These are phyloP conservation scores for Eulemur rufifrons DNA, from an alignment of 2,113 vertebrate genomes.

Conservation along the genomic window DNA sequence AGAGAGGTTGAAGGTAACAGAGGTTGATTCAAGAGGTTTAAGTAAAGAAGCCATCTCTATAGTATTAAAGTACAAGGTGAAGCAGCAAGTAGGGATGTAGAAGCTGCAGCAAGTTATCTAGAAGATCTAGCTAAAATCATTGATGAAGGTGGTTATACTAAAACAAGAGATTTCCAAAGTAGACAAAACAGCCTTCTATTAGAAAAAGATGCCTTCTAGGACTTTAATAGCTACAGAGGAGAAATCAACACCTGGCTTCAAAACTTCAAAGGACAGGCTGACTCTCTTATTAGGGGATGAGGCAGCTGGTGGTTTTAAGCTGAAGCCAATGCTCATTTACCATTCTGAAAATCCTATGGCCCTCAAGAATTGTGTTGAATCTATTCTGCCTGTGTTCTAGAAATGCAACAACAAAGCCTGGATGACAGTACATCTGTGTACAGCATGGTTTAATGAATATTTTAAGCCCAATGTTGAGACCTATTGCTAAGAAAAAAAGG, in stretches of 20 bases:
- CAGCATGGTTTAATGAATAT: neutral
- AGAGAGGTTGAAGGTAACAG: neutral
- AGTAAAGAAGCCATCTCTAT: neutral
- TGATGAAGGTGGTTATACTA: neutral
- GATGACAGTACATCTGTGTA: neutral
- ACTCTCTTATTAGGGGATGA: neutral
- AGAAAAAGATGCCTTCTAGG: neutral
- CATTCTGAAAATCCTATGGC: neutral
- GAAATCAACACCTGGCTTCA: neutral
- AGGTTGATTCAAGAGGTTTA: neutral
- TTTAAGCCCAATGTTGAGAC: neutral
- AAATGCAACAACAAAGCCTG: neutral
- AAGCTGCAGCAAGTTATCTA: neutral
- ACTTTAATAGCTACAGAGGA: neutral
- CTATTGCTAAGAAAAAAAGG: neutral
- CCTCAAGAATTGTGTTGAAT: neutral
- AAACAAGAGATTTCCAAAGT: neutral
- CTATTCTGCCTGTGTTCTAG: neutral
- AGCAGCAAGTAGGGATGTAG: neutral
- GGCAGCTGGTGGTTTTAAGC: neutral
- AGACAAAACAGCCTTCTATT: neutral
- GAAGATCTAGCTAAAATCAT: neutral
- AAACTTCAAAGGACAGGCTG: neutral
- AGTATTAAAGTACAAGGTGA: neutral
- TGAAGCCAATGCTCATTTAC: neutral